A percentile compares a stretch with the other conserved stretches of the same genome.
Conservation (phyloP, 2,797 vertebrate genomes). For the Propithecus perrieri region DNA sequence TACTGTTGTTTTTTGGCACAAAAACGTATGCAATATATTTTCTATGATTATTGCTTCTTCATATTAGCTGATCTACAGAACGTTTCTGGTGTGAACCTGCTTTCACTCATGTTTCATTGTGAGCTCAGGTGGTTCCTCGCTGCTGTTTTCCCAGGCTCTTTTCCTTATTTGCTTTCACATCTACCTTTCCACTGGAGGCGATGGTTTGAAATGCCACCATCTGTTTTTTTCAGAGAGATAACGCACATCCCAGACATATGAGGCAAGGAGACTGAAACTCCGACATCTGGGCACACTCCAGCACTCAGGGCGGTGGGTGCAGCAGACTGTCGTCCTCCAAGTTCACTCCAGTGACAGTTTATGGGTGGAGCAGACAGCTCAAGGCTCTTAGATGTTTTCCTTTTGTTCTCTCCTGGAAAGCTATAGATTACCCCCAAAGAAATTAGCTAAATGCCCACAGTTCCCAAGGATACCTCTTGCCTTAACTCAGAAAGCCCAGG, state of each 20-base stretch:
- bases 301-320: fast-evolving
- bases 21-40: not conserved
- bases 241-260: fast-evolving
- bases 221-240: not conserved
- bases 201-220: not conserved
- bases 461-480: too few species aligned
- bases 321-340: not conserved
- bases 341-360: not conserved
- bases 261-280: not conserved
- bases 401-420: not conserved
- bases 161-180: not conserved
- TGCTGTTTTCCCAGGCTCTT: not conserved
- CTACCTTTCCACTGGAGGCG: not conserved
- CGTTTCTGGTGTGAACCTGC: not conserved
- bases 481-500: not conserved
- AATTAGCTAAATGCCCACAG: not conserved
- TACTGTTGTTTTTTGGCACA: not conserved
- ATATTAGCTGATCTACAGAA: not conserved
- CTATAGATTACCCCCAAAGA: not conserved
- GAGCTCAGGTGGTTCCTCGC: not conserved
- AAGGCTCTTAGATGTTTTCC: not conserved
- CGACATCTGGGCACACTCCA: not conserved
- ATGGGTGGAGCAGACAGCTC: not conserved
- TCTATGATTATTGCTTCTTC: not conserved
- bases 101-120: not conserved